Base-by-base conservation (phyloP, 2,888 invertebrate species). In the Ypsolopha scabrella region DNA sequence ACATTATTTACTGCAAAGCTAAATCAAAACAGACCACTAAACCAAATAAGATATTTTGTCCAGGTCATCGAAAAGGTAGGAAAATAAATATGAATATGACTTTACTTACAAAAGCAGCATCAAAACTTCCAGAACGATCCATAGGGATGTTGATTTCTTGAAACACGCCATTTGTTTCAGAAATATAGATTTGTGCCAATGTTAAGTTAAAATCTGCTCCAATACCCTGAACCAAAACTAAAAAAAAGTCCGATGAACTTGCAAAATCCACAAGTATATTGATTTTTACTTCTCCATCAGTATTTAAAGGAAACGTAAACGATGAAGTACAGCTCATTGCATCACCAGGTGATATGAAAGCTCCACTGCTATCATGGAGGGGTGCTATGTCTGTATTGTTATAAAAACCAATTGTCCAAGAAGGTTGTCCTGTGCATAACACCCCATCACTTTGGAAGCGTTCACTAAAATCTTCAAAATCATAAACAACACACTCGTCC, bases 401-500 rank as follows among this genome's bases (percentile, higher is more conserved):
- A 35, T 72, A 78, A 7, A 50, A 52, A 6, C 60, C 60, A 13
- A 63, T 49, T 2, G 57, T 54, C 77, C 76, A 77, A 34, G 56
- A 54, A 0, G 50, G 49, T 43, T 52, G 53, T 33, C 48, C 24
- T 0, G 10, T 14, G 52, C 72, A 77, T 2, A 63, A 50, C 1
- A 60, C 59, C 14, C 45, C 43, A 33, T 59, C 53, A 51, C 61
- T 58, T 10, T 52, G 55, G 52, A 79, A 79, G 2, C 58, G 52
- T 4, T 56, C 56, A 2, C 64, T 57, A 35, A 62, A 69, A 7
- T 67, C 60, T 53, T 69, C 71, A 51, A 76, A 75, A 39, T 64
- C 62, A 53, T 68, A 70, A 50, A 60, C 62, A 9, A 69, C 61
- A 57, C 77, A 76, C 44, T 56, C 56, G 24, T 72, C 65, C 57